These are phyloP conservation scores for Achlya flavicornis DNA, from an alignment of 2,888 invertebrate species.

Conservation along the genomic window DNA sequence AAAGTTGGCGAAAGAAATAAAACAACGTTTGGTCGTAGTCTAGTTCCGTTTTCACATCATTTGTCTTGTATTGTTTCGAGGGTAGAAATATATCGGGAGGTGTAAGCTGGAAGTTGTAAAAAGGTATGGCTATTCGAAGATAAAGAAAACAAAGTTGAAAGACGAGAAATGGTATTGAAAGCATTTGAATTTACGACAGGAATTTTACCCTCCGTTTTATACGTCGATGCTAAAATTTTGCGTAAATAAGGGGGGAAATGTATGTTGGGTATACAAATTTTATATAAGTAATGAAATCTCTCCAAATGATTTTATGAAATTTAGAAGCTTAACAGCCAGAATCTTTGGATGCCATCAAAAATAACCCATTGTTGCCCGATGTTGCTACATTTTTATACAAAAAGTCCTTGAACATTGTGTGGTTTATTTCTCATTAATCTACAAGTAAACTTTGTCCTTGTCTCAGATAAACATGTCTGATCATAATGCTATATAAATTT, in stretches of 20 bases:
- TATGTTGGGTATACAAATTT: not conserved
- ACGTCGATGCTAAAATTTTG: not conserved
- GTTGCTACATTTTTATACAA: not conserved
- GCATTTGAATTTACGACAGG: not conserved
- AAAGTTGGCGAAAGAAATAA: not conserved
- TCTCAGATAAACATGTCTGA: too few relatives aligned
- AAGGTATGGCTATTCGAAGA: constrained; percentile 3
- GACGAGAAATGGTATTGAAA: not conserved
- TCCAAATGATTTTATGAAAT: not conserved
- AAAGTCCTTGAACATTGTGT: not conserved
- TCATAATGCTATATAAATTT: too few relatives aligned
- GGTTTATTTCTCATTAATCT: not conserved
- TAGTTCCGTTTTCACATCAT: constrained; percentile 23
- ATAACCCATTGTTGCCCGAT: not conserved
- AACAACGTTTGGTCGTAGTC: constrained; percentile 6
- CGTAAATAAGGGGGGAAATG: not conserved
- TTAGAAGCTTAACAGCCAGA: not conserved
- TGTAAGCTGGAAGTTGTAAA: constrained; percentile 1
- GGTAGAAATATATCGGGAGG: constrained; percentile 8
- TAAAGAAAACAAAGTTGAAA: constrained; percentile 7
- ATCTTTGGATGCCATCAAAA: not conserved
- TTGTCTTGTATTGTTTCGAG: constrained; percentile 32
- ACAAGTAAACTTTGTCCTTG: not conserved
- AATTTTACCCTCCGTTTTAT: not conserved
- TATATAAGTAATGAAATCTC: not conserved